Evolutionary conservation across 2,888 invertebrate genomes (phyloP).

Genomic region (Eupithecia subumbrata): DNA sequence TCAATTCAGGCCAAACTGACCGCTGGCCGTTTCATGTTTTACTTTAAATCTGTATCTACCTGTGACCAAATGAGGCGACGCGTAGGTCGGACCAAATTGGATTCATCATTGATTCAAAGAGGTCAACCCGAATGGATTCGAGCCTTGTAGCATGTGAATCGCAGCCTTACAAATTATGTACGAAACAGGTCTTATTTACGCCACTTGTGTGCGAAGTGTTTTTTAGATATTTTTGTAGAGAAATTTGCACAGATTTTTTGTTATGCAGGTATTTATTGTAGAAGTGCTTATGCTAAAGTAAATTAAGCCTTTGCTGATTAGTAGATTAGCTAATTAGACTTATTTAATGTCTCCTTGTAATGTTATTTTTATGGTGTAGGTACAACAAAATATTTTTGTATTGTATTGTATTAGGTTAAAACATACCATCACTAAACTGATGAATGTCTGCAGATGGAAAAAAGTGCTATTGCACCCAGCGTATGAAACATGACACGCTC

Average conservation of each 20-base stretch:
- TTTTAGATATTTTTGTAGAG: slow-evolving; percentile 22
- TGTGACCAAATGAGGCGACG: slow-evolving; percentile 59
- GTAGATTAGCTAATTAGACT: too few species aligned
- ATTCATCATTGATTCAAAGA: slow-evolving; percentile 77
- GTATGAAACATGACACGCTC: not conserved
- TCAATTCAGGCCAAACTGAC: slow-evolving; percentile 47
- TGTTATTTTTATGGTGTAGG: too few species aligned
- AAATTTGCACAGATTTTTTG: not conserved
- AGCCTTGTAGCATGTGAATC: slow-evolving; percentile 52
- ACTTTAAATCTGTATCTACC: slow-evolving; percentile 63
- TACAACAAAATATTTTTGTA: too few species aligned
- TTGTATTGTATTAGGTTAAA: too few species aligned
- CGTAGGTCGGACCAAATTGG: slow-evolving; percentile 64
- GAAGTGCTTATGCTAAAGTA: not conserved
- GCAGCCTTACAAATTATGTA: slow-evolving; percentile 54
- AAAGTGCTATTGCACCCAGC: not conserved
- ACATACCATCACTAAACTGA: not conserved
- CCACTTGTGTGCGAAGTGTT: slow-evolving; percentile 31
- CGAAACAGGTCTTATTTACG: slow-evolving; percentile 33
- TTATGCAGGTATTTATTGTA: not conserved
- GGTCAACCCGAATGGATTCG: slow-evolving; percentile 62
- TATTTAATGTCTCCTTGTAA: too few species aligned
- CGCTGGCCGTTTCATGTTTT: slow-evolving; percentile 54
- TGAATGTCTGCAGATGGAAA: not conserved
- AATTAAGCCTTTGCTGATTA: not conserved